phyloP scores from a whole-genome alignment of 1,140 invertebrate species.

The Rhysida immarginata region DNA sequence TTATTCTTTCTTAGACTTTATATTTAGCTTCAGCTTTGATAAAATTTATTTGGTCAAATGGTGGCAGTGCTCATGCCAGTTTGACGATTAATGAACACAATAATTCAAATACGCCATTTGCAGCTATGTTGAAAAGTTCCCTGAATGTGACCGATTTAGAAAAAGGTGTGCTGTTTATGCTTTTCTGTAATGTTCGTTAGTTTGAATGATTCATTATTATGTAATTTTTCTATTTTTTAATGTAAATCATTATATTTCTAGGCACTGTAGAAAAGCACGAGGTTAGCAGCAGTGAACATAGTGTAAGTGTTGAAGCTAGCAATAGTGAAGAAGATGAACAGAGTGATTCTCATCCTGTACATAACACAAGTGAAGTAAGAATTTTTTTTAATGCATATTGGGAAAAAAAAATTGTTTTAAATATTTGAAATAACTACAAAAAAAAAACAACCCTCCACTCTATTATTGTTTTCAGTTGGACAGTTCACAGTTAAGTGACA shows the following conservation, averaged over 20 bases:
- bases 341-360: conserved; percentile 14
- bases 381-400: neutral
- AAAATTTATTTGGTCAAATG: conserved; percentile 74
- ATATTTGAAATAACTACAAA: too few relatives aligned
- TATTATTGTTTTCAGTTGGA: conserved; percentile 21
- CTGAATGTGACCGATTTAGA: conserved; percentile 16
- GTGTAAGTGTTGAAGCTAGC: conserved; percentile 56
- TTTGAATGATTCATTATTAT: too few relatives aligned
- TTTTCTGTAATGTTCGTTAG: neutral
- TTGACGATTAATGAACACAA: conserved; percentile 12
- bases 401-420: neutral
- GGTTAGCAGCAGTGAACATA: conserved; percentile 40
- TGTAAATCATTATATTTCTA: too few relatives aligned
- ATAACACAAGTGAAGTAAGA: conserved; percentile 14
- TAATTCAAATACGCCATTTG: conserved; percentile 13
- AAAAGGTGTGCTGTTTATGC: conserved; percentile 12
- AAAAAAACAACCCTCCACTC: too few relatives aligned
- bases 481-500: conserved; percentile 31
- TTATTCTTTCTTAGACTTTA: conserved; percentile 45
- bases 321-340: conserved; percentile 53
- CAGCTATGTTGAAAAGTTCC: conserved; percentile 16
- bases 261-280: conserved; percentile 20
- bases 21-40: conserved; percentile 74
- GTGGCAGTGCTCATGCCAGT: conserved; percentile 28
- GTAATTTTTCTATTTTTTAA: too few relatives aligned